Conservation (phyloP, 2,888 invertebrate species). For the Lottia gigantea region DNA sequence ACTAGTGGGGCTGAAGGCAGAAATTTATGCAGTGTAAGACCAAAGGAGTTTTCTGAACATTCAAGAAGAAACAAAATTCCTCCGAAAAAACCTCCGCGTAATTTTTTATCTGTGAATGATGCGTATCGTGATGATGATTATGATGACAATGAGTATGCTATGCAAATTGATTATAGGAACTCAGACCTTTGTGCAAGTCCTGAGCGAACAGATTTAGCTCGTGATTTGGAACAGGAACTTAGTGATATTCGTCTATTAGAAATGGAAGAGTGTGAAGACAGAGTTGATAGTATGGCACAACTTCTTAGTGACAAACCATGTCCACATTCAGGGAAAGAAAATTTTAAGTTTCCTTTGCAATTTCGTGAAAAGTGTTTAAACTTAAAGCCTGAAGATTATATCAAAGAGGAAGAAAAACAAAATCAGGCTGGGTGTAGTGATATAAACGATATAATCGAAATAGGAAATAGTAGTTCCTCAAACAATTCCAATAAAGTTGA, state of each 20-base stretch:
- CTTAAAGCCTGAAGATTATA: background rate
- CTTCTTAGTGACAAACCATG: conserved; percentile 14
- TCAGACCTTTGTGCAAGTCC: conserved; percentile 13
- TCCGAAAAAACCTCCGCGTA: conserved; percentile 6
- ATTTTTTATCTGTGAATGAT: conserved; percentile 11
- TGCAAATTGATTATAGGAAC: background rate
- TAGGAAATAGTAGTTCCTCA: background rate
- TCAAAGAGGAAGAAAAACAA: background rate
- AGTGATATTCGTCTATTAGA: conserved; percentile 32
- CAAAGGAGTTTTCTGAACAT: conserved; percentile 4
- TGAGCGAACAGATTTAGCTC: conserved; percentile 36
- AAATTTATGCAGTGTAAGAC: background rate
- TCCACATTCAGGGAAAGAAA: conserved; percentile 9
- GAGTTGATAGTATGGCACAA: conserved; percentile 30
- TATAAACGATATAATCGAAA: conserved; percentile 1
- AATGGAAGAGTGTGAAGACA: conserved; percentile 31
- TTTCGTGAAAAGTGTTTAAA: background rate
- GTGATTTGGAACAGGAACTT: conserved; percentile 32
- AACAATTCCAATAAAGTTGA: conserved; percentile 2
- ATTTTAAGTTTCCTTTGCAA: background rate
- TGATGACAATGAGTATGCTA: conserved; percentile 9
- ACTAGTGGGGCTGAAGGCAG: background rate
- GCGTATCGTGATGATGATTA: conserved; percentile 11
- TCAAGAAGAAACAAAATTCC: background rate
- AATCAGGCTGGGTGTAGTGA: background rate